These are phyloP conservation scores for Pithecia hirsuta DNA, from an alignment of 2,797 vertebrate genomes.

Conservation along the genomic window DNA sequence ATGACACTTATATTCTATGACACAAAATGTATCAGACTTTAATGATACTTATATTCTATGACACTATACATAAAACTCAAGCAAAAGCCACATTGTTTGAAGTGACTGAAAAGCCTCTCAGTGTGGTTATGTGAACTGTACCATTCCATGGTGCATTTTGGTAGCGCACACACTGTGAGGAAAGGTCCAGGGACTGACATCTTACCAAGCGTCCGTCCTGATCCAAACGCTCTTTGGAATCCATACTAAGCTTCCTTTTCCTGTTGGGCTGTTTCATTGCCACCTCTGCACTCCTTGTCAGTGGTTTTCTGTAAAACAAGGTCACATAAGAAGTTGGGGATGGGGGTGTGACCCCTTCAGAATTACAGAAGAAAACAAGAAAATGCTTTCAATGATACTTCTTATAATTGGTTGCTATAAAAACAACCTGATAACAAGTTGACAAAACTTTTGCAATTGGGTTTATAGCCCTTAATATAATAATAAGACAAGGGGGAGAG, in stretches of 20 bases:
- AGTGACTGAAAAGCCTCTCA: background rate
- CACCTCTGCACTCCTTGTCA: background rate
- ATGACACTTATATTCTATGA: background rate
- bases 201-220: constrained; percentile 30
- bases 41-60: background rate
- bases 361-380: background rate
- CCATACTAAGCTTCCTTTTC: constrained; percentile 35
- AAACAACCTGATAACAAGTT: background rate
- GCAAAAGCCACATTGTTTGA: background rate
- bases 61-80: background rate
- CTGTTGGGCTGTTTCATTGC: constrained; percentile 40
- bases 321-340: background rate
- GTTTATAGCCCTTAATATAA: background rate
- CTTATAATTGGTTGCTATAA: background rate
- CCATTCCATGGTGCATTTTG: background rate
- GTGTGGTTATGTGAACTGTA: background rate
- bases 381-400: background rate
- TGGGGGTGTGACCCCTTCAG: background rate
- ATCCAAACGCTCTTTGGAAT: background rate
- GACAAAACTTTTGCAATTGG: background rate
- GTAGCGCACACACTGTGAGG: background rate
- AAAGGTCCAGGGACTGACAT: background rate
- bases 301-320: constrained; percentile 19
- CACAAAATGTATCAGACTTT: background rate
- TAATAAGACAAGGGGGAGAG: background rate